A percentile compares a stretch with the other conserved stretches of the same genome.
Evolutionary conservation across 2,888 invertebrate species (phyloP).

Genomic region (Adineta ricciae): DNA sequence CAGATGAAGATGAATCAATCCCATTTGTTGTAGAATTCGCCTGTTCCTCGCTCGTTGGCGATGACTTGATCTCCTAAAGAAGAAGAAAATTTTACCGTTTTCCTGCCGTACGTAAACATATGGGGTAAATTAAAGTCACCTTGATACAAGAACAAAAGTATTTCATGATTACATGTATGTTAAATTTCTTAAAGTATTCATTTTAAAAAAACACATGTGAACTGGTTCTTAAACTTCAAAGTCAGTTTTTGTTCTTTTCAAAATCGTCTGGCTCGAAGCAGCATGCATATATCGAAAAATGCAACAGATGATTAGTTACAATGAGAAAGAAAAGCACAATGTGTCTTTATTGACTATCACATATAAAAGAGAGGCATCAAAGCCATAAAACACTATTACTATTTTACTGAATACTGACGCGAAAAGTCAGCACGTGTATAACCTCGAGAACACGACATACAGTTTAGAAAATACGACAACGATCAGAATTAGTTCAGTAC

Average conservation of each 20-base stretch:
- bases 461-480: too few relatives aligned
- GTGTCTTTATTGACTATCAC: neutral
- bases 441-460: too few relatives aligned
- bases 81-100: neutral
- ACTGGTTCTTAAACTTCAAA: too few relatives aligned
- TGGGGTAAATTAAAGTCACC: neutral
- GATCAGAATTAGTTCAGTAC: neutral
- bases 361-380: neutral
- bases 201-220: neutral
- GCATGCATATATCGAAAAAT: neutral
- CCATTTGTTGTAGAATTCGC: neutral
- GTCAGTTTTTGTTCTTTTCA: too few relatives aligned
- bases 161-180: neutral
- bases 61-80: neutral
- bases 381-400: neutral
- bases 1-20: neutral
- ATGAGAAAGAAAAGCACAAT: neutral
- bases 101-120: neutral
- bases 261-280: neutral
- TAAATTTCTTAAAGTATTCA: neutral
- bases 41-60: neutral
- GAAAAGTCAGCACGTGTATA: too few relatives aligned
- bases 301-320: constrained; percentile 2
- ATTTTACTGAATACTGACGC: too few relatives aligned
- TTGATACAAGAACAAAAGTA: neutral